phyloP scores from a whole-genome alignment of 2,113 vertebrate genomes.

The Mus pahari region DNA sequence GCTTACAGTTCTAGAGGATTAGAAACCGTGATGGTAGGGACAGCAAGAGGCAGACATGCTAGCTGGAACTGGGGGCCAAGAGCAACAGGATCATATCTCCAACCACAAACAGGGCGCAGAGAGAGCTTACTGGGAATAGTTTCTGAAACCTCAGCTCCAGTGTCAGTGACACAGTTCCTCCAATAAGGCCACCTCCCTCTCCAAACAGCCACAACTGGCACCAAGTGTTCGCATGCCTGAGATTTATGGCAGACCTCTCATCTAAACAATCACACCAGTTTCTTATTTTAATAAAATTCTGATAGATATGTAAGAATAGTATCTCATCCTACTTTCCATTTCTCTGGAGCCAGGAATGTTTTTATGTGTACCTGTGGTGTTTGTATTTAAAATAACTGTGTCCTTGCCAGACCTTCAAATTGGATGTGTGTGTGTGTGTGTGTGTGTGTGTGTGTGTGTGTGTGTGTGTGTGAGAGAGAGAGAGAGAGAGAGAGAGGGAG shows the following conservation, averaged over 20 bases:
- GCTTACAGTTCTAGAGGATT: background rate
- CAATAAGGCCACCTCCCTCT: background rate
- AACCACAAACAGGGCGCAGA: background rate
- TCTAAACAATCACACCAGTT: background rate
- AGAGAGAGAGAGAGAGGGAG: no score
- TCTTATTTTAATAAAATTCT: background rate
- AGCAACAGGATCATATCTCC: background rate
- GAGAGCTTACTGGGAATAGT: background rate
- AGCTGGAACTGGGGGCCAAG: background rate
- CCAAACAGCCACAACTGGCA: background rate
- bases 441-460: background rate
- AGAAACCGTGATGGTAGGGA: background rate
- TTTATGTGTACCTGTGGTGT: background rate
- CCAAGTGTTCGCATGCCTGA: background rate
- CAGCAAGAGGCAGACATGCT: background rate
- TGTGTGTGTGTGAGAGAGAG: background rate
- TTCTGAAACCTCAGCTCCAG: background rate
- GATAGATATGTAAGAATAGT: background rate
- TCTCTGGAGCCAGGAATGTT: background rate
- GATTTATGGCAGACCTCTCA: background rate
- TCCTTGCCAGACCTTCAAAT: background rate
- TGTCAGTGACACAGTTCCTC: background rate
- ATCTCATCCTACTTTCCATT: background rate
- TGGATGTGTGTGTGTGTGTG: background rate
- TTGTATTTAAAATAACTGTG: background rate